Evolutionary conservation across 2,797 vertebrate genomes (phyloP), one percentile per base, ranked within the genome.

Genomic region (Myotis vivesi): DNA sequence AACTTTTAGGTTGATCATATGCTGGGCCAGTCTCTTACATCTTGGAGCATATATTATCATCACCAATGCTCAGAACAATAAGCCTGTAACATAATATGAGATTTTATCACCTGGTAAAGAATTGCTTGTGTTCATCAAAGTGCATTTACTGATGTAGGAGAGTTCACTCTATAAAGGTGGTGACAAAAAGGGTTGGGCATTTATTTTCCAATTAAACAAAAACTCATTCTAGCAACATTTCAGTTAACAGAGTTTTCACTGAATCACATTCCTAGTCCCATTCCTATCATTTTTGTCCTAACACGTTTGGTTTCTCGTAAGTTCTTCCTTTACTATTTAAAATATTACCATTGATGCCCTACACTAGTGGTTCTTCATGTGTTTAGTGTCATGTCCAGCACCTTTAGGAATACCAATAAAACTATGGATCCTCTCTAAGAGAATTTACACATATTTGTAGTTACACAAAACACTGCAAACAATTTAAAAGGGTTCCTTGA

Each of bases 381-480:
- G 41, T 86, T 57, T 51, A 33, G 28, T 28, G 19, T 83, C 66
- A 91, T 7, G 7, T 23, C 41, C 6, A 77, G 12, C 4, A 41
- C 17, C n/a, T 55, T 95, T 82, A 94, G 36, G 20, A 87, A 79
- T 75, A 86, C 10, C 84, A 84, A 57, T 91, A 96, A 92, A 89
- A 9, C 8, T 59, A 92, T 30, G 4, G 7, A 57, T 89, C 17
- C 15, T 83, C 36, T 95, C 13, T 90, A 93, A 81, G 92, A 25
- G 23, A 84, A 94, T 94, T 92, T 88, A 95, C 16, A 84, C 3
- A 5, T 64, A 71, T 55, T 64, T 7, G 46, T 30, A 59, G 25
- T 91, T 75, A 89, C 5, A 66, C 20, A 17, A 92, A 93, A 89
- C 73, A 51, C 44, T 79, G 23, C 6, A 28, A 93, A 82, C 15